These are phyloP conservation scores for Corvus cornix DNA, from an alignment of 2,113 vertebrate genomes.

Conservation along the genomic window DNA sequence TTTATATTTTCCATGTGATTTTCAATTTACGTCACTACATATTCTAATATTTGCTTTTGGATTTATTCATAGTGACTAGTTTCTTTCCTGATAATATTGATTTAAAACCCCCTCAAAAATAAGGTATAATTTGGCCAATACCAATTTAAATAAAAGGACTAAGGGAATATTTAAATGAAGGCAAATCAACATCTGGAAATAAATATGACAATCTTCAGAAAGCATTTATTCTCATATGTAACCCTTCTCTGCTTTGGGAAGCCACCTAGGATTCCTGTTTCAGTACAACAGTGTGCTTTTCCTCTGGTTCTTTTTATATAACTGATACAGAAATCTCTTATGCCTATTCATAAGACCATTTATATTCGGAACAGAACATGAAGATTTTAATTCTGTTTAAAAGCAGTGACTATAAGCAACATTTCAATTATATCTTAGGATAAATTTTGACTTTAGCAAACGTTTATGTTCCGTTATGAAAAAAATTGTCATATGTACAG, in stretches of 20 bases:
- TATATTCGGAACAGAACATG: background rate
- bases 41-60: background rate
- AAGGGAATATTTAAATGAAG: background rate
- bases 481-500: background rate
- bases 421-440: background rate
- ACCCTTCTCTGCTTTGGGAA: background rate
- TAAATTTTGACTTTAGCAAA: background rate
- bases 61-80: background rate
- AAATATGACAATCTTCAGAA: background rate
- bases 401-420: background rate
- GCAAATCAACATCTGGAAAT: background rate
- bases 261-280: background rate
- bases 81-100: background rate
- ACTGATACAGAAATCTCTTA: background rate
- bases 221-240: background rate
- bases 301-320: background rate
- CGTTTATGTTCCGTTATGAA: background rate
- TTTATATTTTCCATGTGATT: background rate
- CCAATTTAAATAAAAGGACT: background rate
- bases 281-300: fast-evolving
- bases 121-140: background rate
- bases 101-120: background rate
- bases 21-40: background rate
- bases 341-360: background rate
- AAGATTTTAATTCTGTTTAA: background rate